Conservation (phyloP, 2,113 vertebrate genomes). For the Zeus faber region DNA sequence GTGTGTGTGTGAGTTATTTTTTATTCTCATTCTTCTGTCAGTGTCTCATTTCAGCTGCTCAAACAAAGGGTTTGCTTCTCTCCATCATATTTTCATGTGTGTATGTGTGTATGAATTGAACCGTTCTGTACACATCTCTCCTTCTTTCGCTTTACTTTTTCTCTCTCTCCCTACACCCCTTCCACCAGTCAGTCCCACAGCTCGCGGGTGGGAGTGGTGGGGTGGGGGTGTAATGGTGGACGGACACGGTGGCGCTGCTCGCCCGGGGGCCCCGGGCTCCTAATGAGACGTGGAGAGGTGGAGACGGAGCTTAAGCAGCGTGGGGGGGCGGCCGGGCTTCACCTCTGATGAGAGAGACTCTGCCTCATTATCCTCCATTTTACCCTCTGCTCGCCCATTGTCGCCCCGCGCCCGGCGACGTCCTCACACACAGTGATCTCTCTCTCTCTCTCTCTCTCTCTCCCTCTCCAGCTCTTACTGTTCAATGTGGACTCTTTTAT, state of each 20-base stretch:
- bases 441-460: conserved; percentile 9
- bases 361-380: conserved; percentile 53
- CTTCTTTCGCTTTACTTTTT: background rate
- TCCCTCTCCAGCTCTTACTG: background rate
- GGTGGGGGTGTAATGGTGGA: conserved; percentile 31
- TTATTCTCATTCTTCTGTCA: no score
- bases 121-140: background rate
- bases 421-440: no score
- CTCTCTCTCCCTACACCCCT: background rate
- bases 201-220: conserved; percentile 26
- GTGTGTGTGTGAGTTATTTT: no score
- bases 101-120: no score
- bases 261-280: conserved; percentile 38
- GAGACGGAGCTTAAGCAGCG: background rate
- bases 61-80: no score
- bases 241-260: conserved; percentile 35
- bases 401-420: no score
- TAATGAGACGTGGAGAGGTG: conserved; percentile 62
- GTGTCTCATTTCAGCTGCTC: no score
- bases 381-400: conserved; percentile 15
- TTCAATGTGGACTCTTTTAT: no score
- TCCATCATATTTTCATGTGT: no score
- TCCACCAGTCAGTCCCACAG: no score
- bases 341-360: conserved; percentile 46
- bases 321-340: conserved; percentile 15